Conservation (phyloP, 2,888 invertebrate genomes). For the Anodontia alba region DNA sequence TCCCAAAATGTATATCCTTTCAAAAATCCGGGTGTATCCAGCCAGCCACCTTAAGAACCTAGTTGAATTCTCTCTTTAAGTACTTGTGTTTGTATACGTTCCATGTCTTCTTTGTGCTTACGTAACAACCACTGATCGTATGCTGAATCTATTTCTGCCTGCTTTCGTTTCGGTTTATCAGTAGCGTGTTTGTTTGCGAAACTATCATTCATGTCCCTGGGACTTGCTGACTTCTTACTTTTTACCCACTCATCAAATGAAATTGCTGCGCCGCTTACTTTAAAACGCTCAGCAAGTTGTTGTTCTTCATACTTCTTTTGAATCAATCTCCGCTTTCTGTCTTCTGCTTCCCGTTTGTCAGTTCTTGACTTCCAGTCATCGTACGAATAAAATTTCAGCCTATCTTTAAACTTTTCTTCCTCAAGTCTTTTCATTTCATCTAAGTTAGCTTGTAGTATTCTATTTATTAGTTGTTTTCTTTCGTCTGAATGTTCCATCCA, state of each 20-base stretch:
- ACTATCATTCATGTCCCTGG: conserved; percentile 28
- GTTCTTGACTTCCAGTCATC: conserved; percentile 64
- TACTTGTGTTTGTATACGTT: conserved; percentile 28
- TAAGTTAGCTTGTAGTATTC: conserved; percentile 66
- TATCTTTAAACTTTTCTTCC: conserved; percentile 51
- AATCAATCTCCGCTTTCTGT: conserved; percentile 51
- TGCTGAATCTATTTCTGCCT: conserved; percentile 33
- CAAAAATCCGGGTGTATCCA: too few species aligned
- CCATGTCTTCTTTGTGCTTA: conserved; percentile 43
- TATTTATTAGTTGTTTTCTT: conserved; percentile 67
- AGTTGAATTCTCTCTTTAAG: conserved; percentile 10
- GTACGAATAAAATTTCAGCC: conserved; percentile 52
- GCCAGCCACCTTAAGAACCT: too few species aligned
- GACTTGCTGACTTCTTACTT: conserved; percentile 37
- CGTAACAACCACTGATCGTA: conserved; percentile 44
- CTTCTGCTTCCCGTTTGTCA: conserved; percentile 56
- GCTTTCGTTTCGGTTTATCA: neutral
- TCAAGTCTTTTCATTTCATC: conserved; percentile 65
- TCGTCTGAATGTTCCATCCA: conserved; percentile 76
- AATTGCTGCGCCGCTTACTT: conserved; percentile 37
- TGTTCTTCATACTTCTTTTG: conserved; percentile 56
- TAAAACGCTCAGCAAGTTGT: conserved; percentile 30
- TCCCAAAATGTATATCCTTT: too few species aligned
- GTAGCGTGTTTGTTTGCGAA: neutral
- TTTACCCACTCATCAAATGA: conserved; percentile 61